Percentiles rank a stretch among this genome's conserved stretches.
Conservation (phyloP, 2,797 vertebrate genomes). For the Propithecus perrieri region DNA sequence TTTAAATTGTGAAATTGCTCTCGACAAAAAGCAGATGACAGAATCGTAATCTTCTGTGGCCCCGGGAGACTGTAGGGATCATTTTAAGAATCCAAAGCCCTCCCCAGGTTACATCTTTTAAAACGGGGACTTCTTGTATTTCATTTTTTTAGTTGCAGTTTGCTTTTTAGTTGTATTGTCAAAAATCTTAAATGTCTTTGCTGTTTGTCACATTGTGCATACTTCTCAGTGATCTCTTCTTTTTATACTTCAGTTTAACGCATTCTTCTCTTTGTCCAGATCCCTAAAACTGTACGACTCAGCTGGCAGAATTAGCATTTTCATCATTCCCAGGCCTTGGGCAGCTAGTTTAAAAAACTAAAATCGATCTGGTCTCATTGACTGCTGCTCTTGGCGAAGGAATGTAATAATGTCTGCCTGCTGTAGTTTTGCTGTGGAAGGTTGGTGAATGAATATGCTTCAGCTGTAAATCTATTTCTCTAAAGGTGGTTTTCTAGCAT, state of each 20-base stretch:
- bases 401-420: too few relatives aligned
- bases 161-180: not conserved
- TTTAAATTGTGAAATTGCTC: not conserved
- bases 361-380: not conserved
- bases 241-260: not conserved
- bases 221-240: not conserved
- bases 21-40: not conserved
- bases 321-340: not conserved
- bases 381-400: not conserved
- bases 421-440: not conserved
- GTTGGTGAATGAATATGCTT: not conserved
- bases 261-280: not conserved
- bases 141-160: not conserved
- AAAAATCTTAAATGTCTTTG: not conserved
- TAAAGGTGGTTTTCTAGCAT: not conserved
- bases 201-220: not conserved
- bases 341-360: not conserved
- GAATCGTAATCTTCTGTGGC: not conserved
- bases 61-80: not conserved
- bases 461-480: not conserved
- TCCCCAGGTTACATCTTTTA: not conserved
- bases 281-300: not conserved
- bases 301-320: not conserved
- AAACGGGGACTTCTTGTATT: not conserved
- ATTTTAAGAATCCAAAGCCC: not conserved